Percentiles rank a stretch among this genome's conserved stretches.
Conservation (phyloP, 2,888 invertebrate species). For the Pyrocoelia pectoralis region DNA sequence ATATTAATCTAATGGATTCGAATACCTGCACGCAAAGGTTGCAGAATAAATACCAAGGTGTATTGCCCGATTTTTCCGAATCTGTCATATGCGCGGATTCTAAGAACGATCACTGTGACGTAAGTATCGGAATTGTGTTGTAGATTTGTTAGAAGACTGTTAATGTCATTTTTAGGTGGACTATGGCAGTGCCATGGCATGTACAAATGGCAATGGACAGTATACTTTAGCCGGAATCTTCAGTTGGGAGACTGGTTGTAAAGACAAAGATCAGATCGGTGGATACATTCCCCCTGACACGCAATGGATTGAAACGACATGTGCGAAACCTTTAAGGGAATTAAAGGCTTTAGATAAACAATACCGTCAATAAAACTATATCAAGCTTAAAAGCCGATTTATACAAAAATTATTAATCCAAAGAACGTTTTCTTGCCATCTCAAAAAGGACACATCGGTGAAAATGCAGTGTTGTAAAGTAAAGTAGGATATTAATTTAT, state of each 20-base stretch:
- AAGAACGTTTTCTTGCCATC: conserved; percentile 8
- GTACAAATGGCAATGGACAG: conserved; percentile 72
- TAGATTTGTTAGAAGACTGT: not conserved
- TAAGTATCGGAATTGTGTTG: conserved; percentile 51
- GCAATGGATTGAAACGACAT: conserved; percentile 58
- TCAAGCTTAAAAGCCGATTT: not conserved
- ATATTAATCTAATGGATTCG: conserved; percentile 70
- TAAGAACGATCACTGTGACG: conserved; percentile 79
- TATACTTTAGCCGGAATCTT: conserved; percentile 78
- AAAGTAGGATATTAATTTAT: no score
- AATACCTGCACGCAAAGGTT: conserved; percentile 69
- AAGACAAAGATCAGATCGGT: conserved; percentile 58
- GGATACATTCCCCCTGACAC: conserved; percentile 60
- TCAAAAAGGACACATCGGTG: not conserved
- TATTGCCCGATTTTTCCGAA: conserved; percentile 66
- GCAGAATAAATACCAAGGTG: conserved; percentile 64
- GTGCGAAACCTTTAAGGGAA: conserved; percentile 55
- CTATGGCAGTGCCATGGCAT: conserved; percentile 82
- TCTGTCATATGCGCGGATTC: conserved; percentile 76
- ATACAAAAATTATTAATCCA: conserved; percentile 3
- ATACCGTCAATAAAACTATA: not conserved
- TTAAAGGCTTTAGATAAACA: conserved; percentile 51
- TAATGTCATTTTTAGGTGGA: conserved; percentile 62
- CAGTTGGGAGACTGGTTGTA: conserved; percentile 77
- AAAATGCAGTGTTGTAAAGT: no score